Conservation (phyloP, 2,113 vertebrate genomes). For the Lasiurus cinereus region DNA sequence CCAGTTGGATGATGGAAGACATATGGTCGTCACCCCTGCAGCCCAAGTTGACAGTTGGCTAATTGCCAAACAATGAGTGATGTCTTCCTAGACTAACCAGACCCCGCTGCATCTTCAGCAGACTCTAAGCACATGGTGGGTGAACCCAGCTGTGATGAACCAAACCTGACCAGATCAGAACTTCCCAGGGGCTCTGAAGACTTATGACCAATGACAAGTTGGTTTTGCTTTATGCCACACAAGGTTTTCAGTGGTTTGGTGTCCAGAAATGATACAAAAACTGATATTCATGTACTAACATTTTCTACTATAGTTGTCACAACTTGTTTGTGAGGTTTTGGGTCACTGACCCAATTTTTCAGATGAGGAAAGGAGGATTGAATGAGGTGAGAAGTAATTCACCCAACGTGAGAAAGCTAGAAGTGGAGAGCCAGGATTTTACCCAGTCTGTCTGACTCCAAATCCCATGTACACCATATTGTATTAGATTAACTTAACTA, state of each 20-base stretch:
- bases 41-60: neutral
- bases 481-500: neutral
- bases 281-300: neutral
- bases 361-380: slow-evolving; percentile 1
- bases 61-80: slow-evolving; percentile 28
- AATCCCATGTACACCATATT: neutral
- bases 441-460: neutral
- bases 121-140: neutral
- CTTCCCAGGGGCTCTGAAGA: neutral
- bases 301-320: neutral
- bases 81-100: slow-evolving; percentile 9
- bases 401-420: neutral
- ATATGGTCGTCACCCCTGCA: neutral
- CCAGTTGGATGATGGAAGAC: neutral
- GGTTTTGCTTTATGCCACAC: slow-evolving; percentile 13
- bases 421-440: neutral
- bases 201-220: neutral
- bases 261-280: neutral
- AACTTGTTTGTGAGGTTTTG: neutral
- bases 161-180: neutral
- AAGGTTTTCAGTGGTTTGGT: neutral
- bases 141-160: neutral
- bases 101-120: neutral
- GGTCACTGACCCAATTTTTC: neutral
- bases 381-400: neutral